These are phyloP conservation scores for Sinonovacula constricta DNA, from an alignment of 1,140 invertebrate genomes.

Conservation along the genomic window DNA sequence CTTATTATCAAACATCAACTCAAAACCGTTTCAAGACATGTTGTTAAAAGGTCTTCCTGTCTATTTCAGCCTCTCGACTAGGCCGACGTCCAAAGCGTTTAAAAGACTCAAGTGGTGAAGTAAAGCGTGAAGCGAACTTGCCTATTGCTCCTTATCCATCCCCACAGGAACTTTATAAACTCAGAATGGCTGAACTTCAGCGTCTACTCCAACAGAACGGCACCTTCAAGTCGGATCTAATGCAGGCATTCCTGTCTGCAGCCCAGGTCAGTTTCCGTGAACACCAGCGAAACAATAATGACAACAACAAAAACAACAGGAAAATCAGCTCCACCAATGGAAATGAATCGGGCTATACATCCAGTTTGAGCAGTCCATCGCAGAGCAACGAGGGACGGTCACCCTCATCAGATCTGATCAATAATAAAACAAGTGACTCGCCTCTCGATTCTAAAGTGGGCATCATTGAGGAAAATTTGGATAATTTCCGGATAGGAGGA, in stretches of 20 bases:
- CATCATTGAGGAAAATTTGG: slow-evolving; percentile 35
- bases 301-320: slow-evolving; percentile 49
- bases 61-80: slow-evolving; percentile 76
- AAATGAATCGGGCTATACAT: slow-evolving; percentile 11
- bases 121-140: slow-evolving; percentile 61
- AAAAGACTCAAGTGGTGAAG: slow-evolving; percentile 70
- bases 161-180: slow-evolving; percentile 63
- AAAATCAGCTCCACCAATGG: slow-evolving; percentile 2
- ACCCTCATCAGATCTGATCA: slow-evolving; percentile 45
- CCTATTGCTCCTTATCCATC: slow-evolving; percentile 75
- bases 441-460: slow-evolving; percentile 37
- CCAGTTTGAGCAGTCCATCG: slow-evolving; percentile 32
- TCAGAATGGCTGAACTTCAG: slow-evolving; percentile 75
- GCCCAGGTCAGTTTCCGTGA: slow-evolving; percentile 74
- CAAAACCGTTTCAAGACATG: too few relatives aligned
- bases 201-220: slow-evolving; percentile 71
- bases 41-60: too few relatives aligned
- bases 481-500: slow-evolving; percentile 27
- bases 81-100: slow-evolving; percentile 78
- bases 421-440: slow-evolving; percentile 26
- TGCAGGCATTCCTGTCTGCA: slow-evolving; percentile 72
- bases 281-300: slow-evolving; percentile 61
- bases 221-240: slow-evolving; percentile 71
- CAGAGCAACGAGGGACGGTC: slow-evolving; percentile 62
- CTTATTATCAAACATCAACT: too few relatives aligned